Base-by-base conservation (phyloP, 2,113 vertebrate species). In the Xyliphius kryptos region DNA sequence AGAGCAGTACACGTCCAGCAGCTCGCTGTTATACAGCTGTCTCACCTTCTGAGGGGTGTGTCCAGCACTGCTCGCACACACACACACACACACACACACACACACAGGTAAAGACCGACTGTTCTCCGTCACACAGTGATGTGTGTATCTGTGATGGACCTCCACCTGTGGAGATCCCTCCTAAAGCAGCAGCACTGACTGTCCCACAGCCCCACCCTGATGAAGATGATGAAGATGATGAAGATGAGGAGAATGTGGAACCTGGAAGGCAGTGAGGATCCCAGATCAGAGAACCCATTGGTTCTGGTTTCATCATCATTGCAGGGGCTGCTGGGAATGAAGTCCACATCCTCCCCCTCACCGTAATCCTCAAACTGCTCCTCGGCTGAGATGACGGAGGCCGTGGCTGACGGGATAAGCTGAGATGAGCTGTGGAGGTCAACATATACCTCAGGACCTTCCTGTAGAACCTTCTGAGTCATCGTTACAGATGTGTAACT, bases 281-380 rank as follows among this genome's bases (percentile, higher is more conserved):
- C 91, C 74, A 92, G 86, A 71, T 93, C 91, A 4, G 91, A 93
- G 82, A 83, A 91, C 66, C 86, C 82, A 3, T 91, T 91, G 72
- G 88, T 91, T 70, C 87, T 85, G 46, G 83, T 85, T 68, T 93
- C 91, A 44, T 93, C 90, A 3, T 92, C 91, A 0, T 86, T 87
- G 56, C 89, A 90, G 50, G 91, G 91, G 77, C 91, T 93, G 81
- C 91, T 88, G 73, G 91, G 91, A 64, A 81, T 86, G 71, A 88
- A 92, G 72, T 94, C 91, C 66, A 87, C 87, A 12, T 93, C 91
- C 21, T 91, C 91, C 8, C 88, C 91, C 79, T 93, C 92, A 32
- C 92, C 92, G 3, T 94, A 93, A 77, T 94, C 92, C 80, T 93
- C 92, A 78, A 93, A 94, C 73, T 94, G 91, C 53, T 94, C 92